These are phyloP conservation scores for Hydrotaea cyrtoneurina DNA, from an alignment of 2,888 invertebrate species.

Conservation along the genomic window DNA sequence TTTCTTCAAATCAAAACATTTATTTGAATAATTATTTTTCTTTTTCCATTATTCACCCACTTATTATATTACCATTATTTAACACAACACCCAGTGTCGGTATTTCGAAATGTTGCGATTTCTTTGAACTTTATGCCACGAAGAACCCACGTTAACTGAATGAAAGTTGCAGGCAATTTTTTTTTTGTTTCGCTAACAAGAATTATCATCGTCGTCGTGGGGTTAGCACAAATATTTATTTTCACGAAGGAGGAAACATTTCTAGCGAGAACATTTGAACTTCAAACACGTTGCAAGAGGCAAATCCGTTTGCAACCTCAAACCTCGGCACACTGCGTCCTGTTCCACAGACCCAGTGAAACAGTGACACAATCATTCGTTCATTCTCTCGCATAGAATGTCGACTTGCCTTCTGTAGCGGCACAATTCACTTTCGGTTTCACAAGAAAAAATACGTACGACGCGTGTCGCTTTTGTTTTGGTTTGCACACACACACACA, in stretches of 20 bases:
- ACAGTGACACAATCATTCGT: slow-evolving; percentile 1
- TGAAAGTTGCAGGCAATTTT: not conserved
- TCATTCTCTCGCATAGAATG: not conserved
- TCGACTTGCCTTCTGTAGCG: not conserved
- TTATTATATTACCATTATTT: not conserved
- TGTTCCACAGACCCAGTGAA: slow-evolving; percentile 22
- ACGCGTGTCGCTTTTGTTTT: not conserved
- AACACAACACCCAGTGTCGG: slow-evolving; percentile 11
- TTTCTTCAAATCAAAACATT: too few relatives aligned
- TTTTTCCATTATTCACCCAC: not conserved
- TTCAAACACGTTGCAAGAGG: slow-evolving; percentile 52
- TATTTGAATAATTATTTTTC: too few relatives aligned
- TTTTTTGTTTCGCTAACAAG: not conserved
- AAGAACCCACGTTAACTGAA: slow-evolving; percentile 67
- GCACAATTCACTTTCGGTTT: slow-evolving; percentile 38
- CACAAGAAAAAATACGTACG: not conserved
- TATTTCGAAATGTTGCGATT: slow-evolving; percentile 43
- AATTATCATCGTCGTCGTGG: too few relatives aligned
- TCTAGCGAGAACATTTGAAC: not conserved
- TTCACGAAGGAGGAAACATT: not conserved
- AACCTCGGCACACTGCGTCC: slow-evolving; percentile 23
- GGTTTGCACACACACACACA: not conserved
- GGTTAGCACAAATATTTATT: not conserved
- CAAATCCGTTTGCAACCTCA: slow-evolving; percentile 39
- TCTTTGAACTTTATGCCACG: slow-evolving; percentile 58